Evolutionary conservation across 2,113 vertebrate species (phyloP), one percentile per base, ranked within the genome.

Genomic region (Cricetomys ansorgei): DNA sequence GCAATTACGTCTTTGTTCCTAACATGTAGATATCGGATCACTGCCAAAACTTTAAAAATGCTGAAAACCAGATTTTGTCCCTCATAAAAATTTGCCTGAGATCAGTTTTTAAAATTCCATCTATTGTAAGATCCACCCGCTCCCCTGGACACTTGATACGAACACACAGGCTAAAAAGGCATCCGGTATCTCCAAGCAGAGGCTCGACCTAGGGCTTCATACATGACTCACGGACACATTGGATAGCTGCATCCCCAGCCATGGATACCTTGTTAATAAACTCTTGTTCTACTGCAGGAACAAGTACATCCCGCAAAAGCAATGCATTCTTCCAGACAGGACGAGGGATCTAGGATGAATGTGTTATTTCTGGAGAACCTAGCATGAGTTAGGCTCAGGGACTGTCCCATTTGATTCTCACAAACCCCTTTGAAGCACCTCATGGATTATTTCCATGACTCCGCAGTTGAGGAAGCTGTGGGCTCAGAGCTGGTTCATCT

Each of bases 221-320:
- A 7, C 50, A 31, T n/a, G 2, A 15, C 10, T 12, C 31, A 43
- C 34, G 11, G 17, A n/a, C 50, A n/a, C 34, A 25, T 34, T 67
- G 16, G 45, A 16, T 5, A 37, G 9, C 34, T 43, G 25, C 65
- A n/a, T n/a, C 34, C 45, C 65, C 34, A 53, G 85, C 23, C 3
- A 21, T 29, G 25, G 48, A 70, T 25, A 53, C 11, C 34, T 79
- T 92, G 77, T 57, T 81, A 94, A 89, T 92, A 93, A 67, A 67
- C 67, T 84, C 72, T 75, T 90, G 70, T 88, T 88, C 76, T 45
- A n/a, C 67, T 92, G 17, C 69, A 23, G 86, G 34, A 91, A 75
- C 37, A 43, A 93, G 92, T 27, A 45, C 27, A 23, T 1, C 45
- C 76, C 81, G 72, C 53, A 48, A 50, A 69, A 85, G 29, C 27